Conservation (phyloP, 2,797 vertebrate species). For the Jordanella pulchra region DNA sequence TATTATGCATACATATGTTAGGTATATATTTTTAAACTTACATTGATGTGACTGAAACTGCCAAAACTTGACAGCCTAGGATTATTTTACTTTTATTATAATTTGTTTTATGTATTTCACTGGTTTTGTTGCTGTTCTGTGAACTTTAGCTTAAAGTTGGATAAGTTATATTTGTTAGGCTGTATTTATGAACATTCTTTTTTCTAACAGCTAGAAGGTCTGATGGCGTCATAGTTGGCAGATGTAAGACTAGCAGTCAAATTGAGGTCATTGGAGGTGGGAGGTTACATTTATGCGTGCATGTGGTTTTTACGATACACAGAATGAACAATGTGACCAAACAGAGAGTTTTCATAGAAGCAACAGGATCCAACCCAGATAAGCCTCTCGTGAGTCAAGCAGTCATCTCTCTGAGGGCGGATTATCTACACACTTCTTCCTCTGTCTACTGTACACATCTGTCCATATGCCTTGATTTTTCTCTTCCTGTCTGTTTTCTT, state of each 20-base stretch:
- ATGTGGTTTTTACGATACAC: conserved; percentile 25
- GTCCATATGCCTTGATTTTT: conserved; percentile 35
- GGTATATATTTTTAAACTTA: too few relatives aligned
- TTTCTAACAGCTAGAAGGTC: conserved; percentile 34
- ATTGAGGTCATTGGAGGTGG: conserved; percentile 67
- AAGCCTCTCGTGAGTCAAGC: conserved; percentile 72
- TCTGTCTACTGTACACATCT: conserved; percentile 52
- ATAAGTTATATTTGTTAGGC: too few relatives aligned
- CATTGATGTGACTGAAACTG: not conserved
- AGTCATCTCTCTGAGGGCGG: conserved; percentile 62
- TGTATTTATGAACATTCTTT: not conserved
- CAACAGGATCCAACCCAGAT: conserved; percentile 70
- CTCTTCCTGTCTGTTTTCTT: conserved; percentile 20
- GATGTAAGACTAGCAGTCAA: conserved; percentile 64
- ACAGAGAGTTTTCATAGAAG: conserved; percentile 67
- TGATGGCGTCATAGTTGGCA: conserved; percentile 43
- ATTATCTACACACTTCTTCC: conserved; percentile 54
- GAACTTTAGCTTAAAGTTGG: not conserved
- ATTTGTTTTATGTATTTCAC: not conserved
- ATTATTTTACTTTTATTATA: too few relatives aligned
- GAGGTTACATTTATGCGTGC: conserved; percentile 15
- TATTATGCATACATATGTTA: too few relatives aligned
- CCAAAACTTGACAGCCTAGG: not conserved
- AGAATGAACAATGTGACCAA: conserved; percentile 58
- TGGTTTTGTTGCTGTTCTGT: not conserved